Conservation (phyloP, 2,888 invertebrate species). For the Drosophila falleni region DNA sequence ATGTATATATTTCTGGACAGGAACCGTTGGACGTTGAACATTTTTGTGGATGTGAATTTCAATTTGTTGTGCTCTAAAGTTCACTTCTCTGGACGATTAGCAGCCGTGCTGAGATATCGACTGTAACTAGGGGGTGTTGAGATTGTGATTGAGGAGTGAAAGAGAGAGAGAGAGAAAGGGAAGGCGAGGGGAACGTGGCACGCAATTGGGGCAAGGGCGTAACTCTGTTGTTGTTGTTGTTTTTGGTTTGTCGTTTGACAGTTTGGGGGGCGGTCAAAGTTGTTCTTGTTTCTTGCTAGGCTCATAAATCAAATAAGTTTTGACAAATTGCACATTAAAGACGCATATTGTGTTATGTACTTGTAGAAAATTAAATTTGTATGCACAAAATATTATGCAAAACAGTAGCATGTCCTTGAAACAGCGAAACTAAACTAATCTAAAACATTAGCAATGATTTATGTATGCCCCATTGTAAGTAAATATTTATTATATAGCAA, state of each 20-base stretch:
- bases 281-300: slow-evolving; percentile 30
- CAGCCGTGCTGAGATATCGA: slow-evolving; percentile 25
- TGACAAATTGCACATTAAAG: slow-evolving; percentile 79
- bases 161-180: neutral
- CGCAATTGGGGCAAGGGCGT: slow-evolving; percentile 15
- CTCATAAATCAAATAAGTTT: slow-evolving; percentile 76
- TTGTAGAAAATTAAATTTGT: slow-evolving; percentile 42
- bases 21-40: slow-evolving; percentile 11
- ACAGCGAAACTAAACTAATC: slow-evolving; percentile 1
- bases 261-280: slow-evolving; percentile 38
- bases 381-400: slow-evolving; percentile 44
- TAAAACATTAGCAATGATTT: slow-evolving; percentile 9
- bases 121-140: slow-evolving; percentile 1
- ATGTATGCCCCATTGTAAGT: slow-evolving; percentile 2
- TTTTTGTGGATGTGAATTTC: slow-evolving; percentile 42
- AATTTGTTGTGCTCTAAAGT: slow-evolving; percentile 58
- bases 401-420: slow-evolving; percentile 32
- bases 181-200: slow-evolving; percentile 24
- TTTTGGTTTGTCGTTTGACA: slow-evolving; percentile 42
- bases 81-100: slow-evolving; percentile 49
- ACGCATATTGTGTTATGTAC: slow-evolving; percentile 43
- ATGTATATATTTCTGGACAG: slow-evolving; percentile 3
- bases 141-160: neutral
- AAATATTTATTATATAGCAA: slow-evolving; percentile 4
- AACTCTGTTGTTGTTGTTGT: slow-evolving; percentile 42